Conservation (phyloP, 2,113 vertebrate genomes). For the Protomyctophum bolini region DNA sequence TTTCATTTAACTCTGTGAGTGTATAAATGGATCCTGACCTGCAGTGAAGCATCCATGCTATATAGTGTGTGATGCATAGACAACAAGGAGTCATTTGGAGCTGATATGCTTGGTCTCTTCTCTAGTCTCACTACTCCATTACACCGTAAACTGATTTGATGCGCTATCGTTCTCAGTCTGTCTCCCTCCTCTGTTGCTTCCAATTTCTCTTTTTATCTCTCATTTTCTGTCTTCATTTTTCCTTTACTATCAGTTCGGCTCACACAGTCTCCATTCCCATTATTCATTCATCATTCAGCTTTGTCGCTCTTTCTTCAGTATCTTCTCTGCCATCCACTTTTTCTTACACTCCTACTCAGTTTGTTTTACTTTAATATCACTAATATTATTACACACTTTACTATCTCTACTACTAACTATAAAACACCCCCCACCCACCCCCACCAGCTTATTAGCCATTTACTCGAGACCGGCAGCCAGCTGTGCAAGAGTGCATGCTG, state of each 20-base stretch:
- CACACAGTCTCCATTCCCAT: neutral
- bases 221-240: neutral
- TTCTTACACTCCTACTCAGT: neutral
- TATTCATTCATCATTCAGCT: no score
- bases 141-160: slow-evolving; percentile 23
- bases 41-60: no score
- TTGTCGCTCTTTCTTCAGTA: neutral
- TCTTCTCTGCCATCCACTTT: neutral
- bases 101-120: slow-evolving; percentile 1
- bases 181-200: neutral
- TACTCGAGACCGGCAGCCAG: neutral
- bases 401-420: no score
- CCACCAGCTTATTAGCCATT: neutral
- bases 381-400: no score
- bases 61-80: neutral
- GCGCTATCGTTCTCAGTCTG: slow-evolving; percentile 8
- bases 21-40: no score
- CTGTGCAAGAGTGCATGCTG: neutral
- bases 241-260: neutral
- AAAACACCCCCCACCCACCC: neutral
- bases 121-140: slow-evolving; percentile 18
- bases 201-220: neutral
- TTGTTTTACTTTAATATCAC: neutral
- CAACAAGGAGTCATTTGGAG: slow-evolving; percentile 12
- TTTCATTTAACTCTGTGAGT: no score